phyloP scores from a whole-genome alignment of 2,113 vertebrate species.

The Bettongia penicillata region DNA sequence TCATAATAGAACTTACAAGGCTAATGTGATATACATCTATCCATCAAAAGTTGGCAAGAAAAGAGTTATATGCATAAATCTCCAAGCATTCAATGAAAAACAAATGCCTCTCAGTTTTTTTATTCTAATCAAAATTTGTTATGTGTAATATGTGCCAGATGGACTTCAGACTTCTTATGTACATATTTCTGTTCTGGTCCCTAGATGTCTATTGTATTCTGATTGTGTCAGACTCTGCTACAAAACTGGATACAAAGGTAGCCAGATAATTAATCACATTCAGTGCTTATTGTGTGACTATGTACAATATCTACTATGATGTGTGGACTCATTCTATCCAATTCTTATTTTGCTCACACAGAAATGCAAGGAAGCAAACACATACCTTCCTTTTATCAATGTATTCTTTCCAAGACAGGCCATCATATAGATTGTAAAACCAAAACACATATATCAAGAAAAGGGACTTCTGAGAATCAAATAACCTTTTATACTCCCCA shows the following conservation, averaged over 20 bases:
- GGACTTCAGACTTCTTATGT: conserved; percentile 61
- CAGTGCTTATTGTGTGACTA: conserved; percentile 72
- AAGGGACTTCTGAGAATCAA: not conserved
- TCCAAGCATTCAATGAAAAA: not conserved
- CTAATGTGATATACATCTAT: not conserved
- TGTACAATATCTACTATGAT: conserved; percentile 64
- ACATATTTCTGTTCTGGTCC: conserved; percentile 58
- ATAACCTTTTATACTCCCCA: conserved; percentile 38
- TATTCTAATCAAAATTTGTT: conserved; percentile 44
- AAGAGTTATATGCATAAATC: not conserved
- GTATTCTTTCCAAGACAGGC: not conserved
- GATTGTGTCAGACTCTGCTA: conserved; percentile 59
- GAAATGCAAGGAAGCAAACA: conserved; percentile 74
- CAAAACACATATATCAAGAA: not conserved
- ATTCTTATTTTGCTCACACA: conserved; percentile 72
- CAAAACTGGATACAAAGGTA: conserved; percentile 75
- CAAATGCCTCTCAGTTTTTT: conserved; percentile 56
- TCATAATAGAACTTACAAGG: not conserved
- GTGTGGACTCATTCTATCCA: conserved; percentile 71
- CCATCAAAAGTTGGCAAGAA: not conserved
- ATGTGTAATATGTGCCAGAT: conserved; percentile 60
- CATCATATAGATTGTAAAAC: not conserved
- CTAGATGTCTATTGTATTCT: conserved; percentile 68
- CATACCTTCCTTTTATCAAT: conserved; percentile 62
- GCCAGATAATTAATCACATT: conserved; percentile 76